A percentile compares a stretch with the other conserved stretches of the same genome.
Conservation (phyloP, 2,888 invertebrate genomes). For the Eupithecia tripunctaria region DNA sequence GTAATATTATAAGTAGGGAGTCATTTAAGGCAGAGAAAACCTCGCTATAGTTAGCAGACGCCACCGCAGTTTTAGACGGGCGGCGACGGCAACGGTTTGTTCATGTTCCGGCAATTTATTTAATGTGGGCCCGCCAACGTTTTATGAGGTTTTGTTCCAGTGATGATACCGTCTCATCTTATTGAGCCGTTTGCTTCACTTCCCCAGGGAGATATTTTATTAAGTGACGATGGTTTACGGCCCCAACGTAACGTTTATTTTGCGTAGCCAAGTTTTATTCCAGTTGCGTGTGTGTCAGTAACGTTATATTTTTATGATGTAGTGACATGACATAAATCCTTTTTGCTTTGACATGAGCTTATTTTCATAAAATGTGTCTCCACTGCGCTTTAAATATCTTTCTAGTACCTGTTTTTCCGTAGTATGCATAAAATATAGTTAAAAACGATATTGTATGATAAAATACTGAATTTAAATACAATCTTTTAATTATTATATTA, state of each 20-base stretch:
- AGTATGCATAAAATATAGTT: no score
- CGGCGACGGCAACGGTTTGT: conserved; percentile 47
- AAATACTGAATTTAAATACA: no score
- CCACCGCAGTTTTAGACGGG: conserved; percentile 67
- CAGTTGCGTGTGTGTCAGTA: conserved; percentile 50
- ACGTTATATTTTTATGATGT: conserved; percentile 46
- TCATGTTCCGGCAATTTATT: conserved; percentile 75
- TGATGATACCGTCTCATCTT: conserved; percentile 77
- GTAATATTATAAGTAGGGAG: conserved; percentile 39
- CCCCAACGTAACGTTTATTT: conserved; percentile 58
- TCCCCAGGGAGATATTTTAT: conserved; percentile 75
- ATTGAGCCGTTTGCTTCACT: conserved; percentile 77
- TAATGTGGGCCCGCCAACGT: conserved; percentile 72
- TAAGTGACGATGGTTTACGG: conserved; percentile 74
- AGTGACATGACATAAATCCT: conserved; percentile 37
- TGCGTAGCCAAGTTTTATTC: conserved; percentile 50
- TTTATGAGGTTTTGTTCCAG: conserved; percentile 76
- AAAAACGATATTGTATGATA: no score
- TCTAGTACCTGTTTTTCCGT: neutral
- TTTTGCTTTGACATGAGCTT: conserved; percentile 29
- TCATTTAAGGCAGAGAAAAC: conserved; percentile 40
- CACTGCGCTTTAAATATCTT: conserved; percentile 17
- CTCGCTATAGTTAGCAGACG: conserved; percentile 53
- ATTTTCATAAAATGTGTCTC: conserved; percentile 1
- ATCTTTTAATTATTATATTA: no score